Base-by-base conservation (phyloP, 2,888 invertebrate genomes). In the Tetragnatha montana region DNA sequence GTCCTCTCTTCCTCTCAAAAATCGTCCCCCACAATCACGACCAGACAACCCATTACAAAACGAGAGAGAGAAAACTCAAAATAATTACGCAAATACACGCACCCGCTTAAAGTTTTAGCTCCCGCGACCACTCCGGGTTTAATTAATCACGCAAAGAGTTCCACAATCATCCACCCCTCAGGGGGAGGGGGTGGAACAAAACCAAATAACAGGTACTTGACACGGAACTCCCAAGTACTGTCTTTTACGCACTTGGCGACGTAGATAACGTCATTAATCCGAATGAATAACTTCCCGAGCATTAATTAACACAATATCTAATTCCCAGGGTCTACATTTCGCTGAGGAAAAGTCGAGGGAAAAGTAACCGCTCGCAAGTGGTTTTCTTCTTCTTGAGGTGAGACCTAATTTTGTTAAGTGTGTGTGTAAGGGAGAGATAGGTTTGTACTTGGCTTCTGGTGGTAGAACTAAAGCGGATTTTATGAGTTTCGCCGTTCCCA, bases 181-280 rank as follows among this genome's bases (percentile, higher is more conserved):
- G 60, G 14, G 17, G 60, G 60, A 60, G 17, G 10, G 60, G 12
- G 10, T 10, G 4, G 60, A 60, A 60, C 60, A 60, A 60, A 60
- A 60, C 60, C 60, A 60, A 60, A 60, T 60, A 60, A 60, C 60
- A 60, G 60, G 60, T 60, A 60, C 60, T 60, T 60, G 60, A 60
- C 60, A 17, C 60, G 17, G 12, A 60, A 17, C 60, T 60, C 35
- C n/a, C 14, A 60, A 60, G 60, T 60, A 60, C 60, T 60, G 60
- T 60, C 60, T 17, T 60, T 60, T 60, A 60, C 60, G 60, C 17
- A 60, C 60, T 60, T 60, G 60, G 12, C 17, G 60, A 60, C 60
- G 60, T 17, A 60, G 60, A 60, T 60, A 60, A 60, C 60, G 60
- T 60, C 60, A 60, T 60, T 60, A 60, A 60, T 60, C 7, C 60